Evolutionary conservation across 2,888 invertebrate species (phyloP), one percentile per base, ranked within the genome.

Genomic region (Trichogramma dendrolimi): DNA sequence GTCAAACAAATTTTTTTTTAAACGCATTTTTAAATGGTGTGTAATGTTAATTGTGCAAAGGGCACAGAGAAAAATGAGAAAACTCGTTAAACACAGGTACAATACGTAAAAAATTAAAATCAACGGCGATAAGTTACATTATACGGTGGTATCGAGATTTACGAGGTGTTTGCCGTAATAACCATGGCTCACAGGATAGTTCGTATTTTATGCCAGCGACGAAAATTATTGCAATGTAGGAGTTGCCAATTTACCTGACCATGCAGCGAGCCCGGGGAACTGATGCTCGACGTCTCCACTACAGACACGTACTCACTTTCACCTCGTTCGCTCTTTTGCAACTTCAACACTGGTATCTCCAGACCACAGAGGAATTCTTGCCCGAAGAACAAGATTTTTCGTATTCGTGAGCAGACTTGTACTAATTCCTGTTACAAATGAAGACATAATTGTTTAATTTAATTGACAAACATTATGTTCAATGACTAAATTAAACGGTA

Each of bases 351-450:
- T 0, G 92, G 91, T n/a, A 91, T 91, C 72, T 92, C 91, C 68
- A 92, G 85, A 14, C 93, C 93, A 75, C 92, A 93, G 60, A 92
- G 85, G 81, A 86, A 92, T 78, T 89, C 90, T 43, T 91, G 91
- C 63, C 89, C 89, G 80, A 93, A 92, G 82, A 91, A 89, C 55
- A 89, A 83, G 67, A 94, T 82, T 74, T 88, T 89, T 70, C 86
- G 83, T 60, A 91, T 84, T 67, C 94, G 83, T 62, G 90, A 80
- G 68, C 86, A 85, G 77, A 89, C 87, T 73, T 89, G 87, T 4
- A 90, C 89, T 62, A 86, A 79, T 77, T 91, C 91, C 85, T 85
- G 76, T 10, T 41, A 78, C 8, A 5, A 51, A 4, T 27, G 2
- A 27, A 27, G 27, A 27, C 27, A 27, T 27, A 27, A 27, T 27